These are phyloP conservation scores for Eubasilissa regina DNA, from an alignment of 1,140 invertebrate species.

Conservation along the genomic window DNA sequence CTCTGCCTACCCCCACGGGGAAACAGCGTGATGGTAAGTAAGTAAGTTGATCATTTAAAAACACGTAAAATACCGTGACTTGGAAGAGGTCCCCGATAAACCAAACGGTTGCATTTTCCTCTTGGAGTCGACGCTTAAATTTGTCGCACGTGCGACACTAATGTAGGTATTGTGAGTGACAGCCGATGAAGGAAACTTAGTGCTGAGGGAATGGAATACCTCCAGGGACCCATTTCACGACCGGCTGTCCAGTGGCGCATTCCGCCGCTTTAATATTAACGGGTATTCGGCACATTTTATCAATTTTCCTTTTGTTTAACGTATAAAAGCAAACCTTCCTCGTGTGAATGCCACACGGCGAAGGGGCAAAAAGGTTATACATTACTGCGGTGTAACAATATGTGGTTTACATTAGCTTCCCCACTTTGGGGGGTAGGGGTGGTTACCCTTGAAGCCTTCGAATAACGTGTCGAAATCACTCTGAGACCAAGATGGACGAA, in stretches of 20 bases:
- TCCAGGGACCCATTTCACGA: not conserved
- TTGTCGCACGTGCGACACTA: no score
- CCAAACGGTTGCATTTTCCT: no score
- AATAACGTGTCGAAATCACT: not conserved
- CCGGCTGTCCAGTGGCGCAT: not conserved
- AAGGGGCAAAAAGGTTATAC: not conserved
- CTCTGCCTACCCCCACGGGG: no score
- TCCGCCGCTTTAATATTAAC: constrained; percentile 20
- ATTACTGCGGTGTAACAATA: not conserved
- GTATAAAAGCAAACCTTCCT: not conserved
- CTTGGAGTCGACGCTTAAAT: no score
- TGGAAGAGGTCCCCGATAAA: no score
- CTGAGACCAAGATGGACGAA: constrained; percentile 2
- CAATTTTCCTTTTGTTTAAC: constrained; percentile 12
- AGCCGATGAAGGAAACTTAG: no score
- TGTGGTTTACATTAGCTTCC: constrained; percentile 12
- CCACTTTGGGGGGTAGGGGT: not conserved
- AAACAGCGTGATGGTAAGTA: no score
- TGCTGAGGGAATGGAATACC: not conserved
- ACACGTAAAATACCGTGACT: no score
- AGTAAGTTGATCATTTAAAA: no score
- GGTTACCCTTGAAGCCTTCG: not conserved
- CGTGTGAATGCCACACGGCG: not conserved
- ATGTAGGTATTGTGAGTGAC: no score
- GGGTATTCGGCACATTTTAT: not conserved